Evolutionary conservation across 2,113 vertebrate species (phyloP).

Genomic region (Rhinopomastus cyanomelas): DNA sequence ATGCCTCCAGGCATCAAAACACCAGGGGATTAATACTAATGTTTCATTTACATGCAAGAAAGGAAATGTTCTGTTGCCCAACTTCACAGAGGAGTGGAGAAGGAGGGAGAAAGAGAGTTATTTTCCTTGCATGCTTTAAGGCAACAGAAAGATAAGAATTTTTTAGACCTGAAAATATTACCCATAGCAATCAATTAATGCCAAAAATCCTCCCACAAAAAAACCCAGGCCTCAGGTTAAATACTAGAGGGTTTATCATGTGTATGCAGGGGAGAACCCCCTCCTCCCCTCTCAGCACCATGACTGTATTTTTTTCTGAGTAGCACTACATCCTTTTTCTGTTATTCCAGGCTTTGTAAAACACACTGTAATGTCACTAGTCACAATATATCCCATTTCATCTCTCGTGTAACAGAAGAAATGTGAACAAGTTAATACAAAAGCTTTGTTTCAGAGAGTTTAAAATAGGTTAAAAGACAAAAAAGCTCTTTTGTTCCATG

Average conservation of each 20-base stretch:
- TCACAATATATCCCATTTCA: not conserved
- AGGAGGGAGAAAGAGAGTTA: not conserved
- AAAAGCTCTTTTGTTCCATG: not conserved
- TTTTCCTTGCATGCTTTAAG: not conserved
- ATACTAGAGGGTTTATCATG: not conserved
- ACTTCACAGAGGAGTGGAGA: not conserved
- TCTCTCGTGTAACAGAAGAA: not conserved
- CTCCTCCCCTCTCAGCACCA: too few species aligned
- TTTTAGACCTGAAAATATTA: not conserved
- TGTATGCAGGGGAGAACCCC: not conserved
- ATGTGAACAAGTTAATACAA: not conserved
- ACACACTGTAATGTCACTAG: not conserved
- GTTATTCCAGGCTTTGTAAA: not conserved
- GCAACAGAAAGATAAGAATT: constrained; percentile 6
- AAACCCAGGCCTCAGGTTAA: not conserved
- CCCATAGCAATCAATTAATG: not conserved
- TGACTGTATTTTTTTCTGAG: not conserved
- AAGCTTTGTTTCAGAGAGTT: not conserved
- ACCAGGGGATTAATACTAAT: constrained; percentile 67
- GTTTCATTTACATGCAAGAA: constrained; percentile 71
- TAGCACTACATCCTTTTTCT: not conserved
- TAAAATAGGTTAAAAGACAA: not conserved
- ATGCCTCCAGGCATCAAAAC: constrained; percentile 55
- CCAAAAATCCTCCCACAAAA: not conserved
- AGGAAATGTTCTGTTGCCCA: constrained; percentile 31